phyloP scores from a whole-genome alignment of 2,888 invertebrate species.

The Atethmia centrago region DNA sequence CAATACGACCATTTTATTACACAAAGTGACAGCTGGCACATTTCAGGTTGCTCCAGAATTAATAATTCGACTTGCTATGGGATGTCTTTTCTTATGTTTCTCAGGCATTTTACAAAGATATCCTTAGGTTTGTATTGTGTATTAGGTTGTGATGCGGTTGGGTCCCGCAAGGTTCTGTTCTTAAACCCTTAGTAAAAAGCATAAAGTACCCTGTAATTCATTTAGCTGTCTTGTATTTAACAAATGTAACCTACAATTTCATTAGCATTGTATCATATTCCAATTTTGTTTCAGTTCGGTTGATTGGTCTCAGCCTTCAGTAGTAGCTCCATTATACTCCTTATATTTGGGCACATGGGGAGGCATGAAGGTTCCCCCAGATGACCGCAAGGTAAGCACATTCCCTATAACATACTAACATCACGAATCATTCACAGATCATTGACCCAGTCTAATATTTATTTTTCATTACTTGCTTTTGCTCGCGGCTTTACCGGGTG shows the following conservation, averaged over 20 bases:
- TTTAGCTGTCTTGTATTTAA: neutral
- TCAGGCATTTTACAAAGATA: neutral
- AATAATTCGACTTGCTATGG: too few species aligned
- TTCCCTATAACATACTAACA: too few species aligned
- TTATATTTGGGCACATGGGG: slow-evolving; percentile 94
- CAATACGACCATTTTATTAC: too few species aligned
- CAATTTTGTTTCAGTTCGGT: slow-evolving; percentile 90
- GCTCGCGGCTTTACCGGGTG: too few species aligned
- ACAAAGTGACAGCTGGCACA: too few species aligned
- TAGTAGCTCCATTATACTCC: slow-evolving; percentile 94
- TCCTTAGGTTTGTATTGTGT: neutral
- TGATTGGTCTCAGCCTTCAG: slow-evolving; percentile 93
- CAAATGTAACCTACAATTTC: neutral
- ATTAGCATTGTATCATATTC: slow-evolving; percentile 1
- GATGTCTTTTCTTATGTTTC: neutral
- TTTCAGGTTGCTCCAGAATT: too few species aligned
- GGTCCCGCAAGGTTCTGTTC: slow-evolving; percentile 8
- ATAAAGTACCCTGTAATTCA: neutral
- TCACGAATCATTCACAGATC: too few species aligned
- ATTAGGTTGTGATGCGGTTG: neutral
- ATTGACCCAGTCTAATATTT: too few species aligned
- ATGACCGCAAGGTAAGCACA: slow-evolving; percentile 91
- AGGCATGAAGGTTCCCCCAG: slow-evolving; percentile 90
- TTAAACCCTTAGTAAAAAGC: neutral
- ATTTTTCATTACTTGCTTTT: too few species aligned